Evolutionary conservation across 2,888 invertebrate species (phyloP), one percentile per base, ranked within the genome.

Genomic region (Nineta flava): DNA sequence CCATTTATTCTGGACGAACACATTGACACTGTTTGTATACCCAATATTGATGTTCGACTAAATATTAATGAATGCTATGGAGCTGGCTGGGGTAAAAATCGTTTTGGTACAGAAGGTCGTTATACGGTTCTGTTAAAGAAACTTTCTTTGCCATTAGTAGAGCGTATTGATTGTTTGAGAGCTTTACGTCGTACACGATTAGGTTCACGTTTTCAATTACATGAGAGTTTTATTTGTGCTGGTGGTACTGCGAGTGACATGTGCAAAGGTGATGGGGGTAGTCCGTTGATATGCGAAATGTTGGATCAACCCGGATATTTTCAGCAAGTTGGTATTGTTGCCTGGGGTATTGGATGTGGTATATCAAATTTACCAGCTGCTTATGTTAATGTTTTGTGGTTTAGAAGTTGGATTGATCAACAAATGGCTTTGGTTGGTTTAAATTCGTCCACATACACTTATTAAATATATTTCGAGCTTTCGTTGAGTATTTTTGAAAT

Each of bases 281-380:
- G 83, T 35, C 86, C 87, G 0, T 64, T 87, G 12, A 80, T 79
- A 0, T 88, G 87, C 57, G n/a, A n/a, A 38, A 15, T 38, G 15
- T 12, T 15, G 1, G 38, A 15, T 38, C n/a, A 6, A 12, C 73
- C 76, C 3, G 69, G 73, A 0, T 71, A 77, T 9, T 86, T 81
- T 63, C 75, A 79, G n/a, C 78, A 87, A 59, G 75, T 76, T 2
- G 92, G 92, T 0, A 77, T 91, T 9, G 86, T 90, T 0, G 81
- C 90, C 0, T 92, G 91, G 90, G 92, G 92, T n/a, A 81, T 92
- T 50, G 86, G 84, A 3, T 92, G 92, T 59, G 90, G 90, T 0
- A 65, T 67, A 35, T 62, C 67, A 55, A 71, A 73, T 47, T 73
- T 83, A 1, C 92, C 92, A 0, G 91, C 84, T 0, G 87, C 87